Evolutionary conservation across 2,888 invertebrate genomes (phyloP).

Genomic region (Asteroscopus sphinx): DNA sequence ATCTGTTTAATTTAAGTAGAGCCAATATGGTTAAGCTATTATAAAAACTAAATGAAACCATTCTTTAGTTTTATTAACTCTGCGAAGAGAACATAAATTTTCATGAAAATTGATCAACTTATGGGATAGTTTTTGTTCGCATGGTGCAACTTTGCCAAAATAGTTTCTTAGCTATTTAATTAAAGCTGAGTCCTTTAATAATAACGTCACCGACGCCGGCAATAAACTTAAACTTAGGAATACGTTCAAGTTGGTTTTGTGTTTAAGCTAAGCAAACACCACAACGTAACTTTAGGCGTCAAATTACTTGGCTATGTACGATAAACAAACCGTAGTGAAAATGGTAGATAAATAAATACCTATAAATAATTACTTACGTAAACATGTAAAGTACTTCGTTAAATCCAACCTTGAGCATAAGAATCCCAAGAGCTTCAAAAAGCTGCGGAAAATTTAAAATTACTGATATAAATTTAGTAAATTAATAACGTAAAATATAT

Average conservation of each 20-base stretch:
- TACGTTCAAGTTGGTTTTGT: conserved; percentile 59
- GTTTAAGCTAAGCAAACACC: conserved; percentile 51
- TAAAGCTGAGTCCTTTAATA: conserved; percentile 63
- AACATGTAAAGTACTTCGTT: conserved; percentile 18
- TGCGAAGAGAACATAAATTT: conserved; percentile 69
- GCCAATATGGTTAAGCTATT: conserved; percentile 20
- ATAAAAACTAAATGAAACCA: conserved; percentile 44
- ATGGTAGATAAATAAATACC: conserved; percentile 24
- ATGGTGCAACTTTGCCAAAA: conserved; percentile 66
- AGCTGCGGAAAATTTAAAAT: conserved; percentile 28
- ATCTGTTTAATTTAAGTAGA: conserved; percentile 14
- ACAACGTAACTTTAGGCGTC: conserved; percentile 40
- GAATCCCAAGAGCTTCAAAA: conserved; percentile 34
- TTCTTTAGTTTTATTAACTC: conserved; percentile 62
- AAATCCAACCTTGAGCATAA: neutral
- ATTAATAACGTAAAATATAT: conserved; percentile 55
- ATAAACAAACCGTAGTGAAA: conserved; percentile 32
- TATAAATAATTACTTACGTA: conserved; percentile 33
- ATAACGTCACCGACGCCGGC: conserved; percentile 55
- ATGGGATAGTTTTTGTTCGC: conserved; percentile 66
- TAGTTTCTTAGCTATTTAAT: conserved; percentile 75
- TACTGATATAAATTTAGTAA: conserved; percentile 51
- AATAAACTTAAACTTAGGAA: conserved; percentile 53
- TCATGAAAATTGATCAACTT: conserved; percentile 72
- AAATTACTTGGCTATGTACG: conserved; percentile 44